Conservation (phyloP, 2,113 vertebrate genomes). For the sheep (Ovis aries) region ARS-UI_Ramb_v3.0 NC_056056.1:221706501-221707000, state of each 20-base stretch:
- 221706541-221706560: neutral
- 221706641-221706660: slow-evolving; percentile 86
- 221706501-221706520: neutral
- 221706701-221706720: slow-evolving; percentile 94
- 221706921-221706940: slow-evolving; percentile 20
- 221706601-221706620: neutral
- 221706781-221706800: slow-evolving; percentile 89
- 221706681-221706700: slow-evolving; percentile 86
- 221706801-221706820: slow-evolving; percentile 92
- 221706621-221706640: neutral
- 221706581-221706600: neutral
- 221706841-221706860: slow-evolving; percentile 92
- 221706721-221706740: slow-evolving; percentile 88
- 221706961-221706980: slow-evolving; percentile 91
- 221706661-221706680: slow-evolving; percentile 88
- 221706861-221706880: slow-evolving; percentile 12
- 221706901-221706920: neutral
- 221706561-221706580: neutral
- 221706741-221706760: slow-evolving; percentile 84
- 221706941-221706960: slow-evolving; percentile 95
- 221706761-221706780: slow-evolving; percentile 88
- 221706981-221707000: slow-evolving; percentile 88
- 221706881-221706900: neutral
- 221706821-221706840: slow-evolving; percentile 93
- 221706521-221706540: neutral